Evolutionary conservation across 2,888 invertebrate genomes (phyloP).

Genomic region (Byasa hedistus): DNA sequence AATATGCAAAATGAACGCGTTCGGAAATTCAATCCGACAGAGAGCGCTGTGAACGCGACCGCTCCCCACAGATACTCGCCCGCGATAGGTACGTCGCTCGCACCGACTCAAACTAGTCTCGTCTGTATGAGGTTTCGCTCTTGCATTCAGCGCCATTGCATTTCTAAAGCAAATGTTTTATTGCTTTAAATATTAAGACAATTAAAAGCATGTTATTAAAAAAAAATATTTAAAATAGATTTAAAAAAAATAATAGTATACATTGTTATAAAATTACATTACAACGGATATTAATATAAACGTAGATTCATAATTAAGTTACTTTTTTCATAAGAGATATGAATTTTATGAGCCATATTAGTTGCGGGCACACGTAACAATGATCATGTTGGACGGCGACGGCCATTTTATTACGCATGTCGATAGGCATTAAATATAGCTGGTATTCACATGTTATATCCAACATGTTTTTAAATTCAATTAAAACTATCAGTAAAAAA

Average conservation of each 20-base stretch:
- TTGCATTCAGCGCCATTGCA: constrained; percentile 34
- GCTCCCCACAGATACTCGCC: constrained; percentile 38
- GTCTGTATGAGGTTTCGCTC: constrained; percentile 29
- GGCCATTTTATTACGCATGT: constrained; percentile 29
- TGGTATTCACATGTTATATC: constrained; percentile 13
- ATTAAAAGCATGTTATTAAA: constrained; percentile 7
- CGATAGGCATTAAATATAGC: constrained; percentile 23
- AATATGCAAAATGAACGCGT: constrained; percentile 35
- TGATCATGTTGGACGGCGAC: constrained; percentile 22
- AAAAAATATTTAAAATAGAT: constrained; percentile 2
- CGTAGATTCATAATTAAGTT: not conserved
- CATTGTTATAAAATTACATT: no score
- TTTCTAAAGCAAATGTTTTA: constrained; percentile 29
- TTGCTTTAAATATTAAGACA: constrained; percentile 26
- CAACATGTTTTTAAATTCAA: constrained; percentile 9
- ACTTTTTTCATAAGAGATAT: constrained; percentile 2
- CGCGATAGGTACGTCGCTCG: constrained; percentile 35
- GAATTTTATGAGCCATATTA: constrained; percentile 16
- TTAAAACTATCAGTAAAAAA: not conserved
- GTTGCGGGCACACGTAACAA: constrained; percentile 22
- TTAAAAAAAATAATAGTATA: not conserved
- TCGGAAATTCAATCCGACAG: constrained; percentile 36
- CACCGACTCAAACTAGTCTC: constrained; percentile 36
- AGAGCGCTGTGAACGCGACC: constrained; percentile 32
- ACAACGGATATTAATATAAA: no score